phyloP scores from a whole-genome alignment of 2,113 vertebrate species.

The Chamaetylas fuelleborni region DNA sequence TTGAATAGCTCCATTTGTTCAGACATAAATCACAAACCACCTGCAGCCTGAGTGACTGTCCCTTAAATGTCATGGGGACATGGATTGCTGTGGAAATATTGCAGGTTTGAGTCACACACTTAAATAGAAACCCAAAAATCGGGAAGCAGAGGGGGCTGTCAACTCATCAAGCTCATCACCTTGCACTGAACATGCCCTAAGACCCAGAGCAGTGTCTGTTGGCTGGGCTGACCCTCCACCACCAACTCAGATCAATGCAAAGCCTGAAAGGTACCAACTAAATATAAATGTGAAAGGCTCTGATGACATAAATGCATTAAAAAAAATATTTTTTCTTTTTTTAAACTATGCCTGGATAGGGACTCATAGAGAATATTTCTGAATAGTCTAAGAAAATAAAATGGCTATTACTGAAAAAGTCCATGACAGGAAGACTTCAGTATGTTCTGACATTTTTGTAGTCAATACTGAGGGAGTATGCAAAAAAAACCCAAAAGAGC shows the following conservation, averaged over 20 bases:
- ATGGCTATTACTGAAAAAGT: background rate
- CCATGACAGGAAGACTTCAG: background rate
- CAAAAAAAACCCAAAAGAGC: background rate
- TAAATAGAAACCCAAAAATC: background rate
- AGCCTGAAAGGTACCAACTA: background rate
- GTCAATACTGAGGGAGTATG: background rate
- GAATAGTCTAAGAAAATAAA: background rate
- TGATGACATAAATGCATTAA: background rate
- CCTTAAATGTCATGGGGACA: conserved; percentile 28
- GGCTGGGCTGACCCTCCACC: background rate
- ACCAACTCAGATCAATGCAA: background rate
- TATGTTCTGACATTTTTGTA: background rate
- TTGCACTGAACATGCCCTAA: background rate
- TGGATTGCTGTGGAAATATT: conserved; percentile 8
- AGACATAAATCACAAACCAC: conserved; percentile 34
- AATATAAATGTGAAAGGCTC: background rate
- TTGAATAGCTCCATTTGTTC: conserved; percentile 36
- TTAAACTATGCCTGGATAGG: background rate
- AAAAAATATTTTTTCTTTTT: background rate
- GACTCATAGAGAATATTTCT: background rate
- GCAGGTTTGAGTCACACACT: background rate
- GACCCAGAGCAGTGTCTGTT: background rate
- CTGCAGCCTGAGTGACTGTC: conserved; percentile 27
- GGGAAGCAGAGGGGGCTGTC: background rate
- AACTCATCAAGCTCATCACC: background rate